Evolutionary conservation across 2,888 invertebrate genomes (phyloP), one percentile per base, ranked within the genome.

Genomic region (Kryphioiulus occultus): DNA sequence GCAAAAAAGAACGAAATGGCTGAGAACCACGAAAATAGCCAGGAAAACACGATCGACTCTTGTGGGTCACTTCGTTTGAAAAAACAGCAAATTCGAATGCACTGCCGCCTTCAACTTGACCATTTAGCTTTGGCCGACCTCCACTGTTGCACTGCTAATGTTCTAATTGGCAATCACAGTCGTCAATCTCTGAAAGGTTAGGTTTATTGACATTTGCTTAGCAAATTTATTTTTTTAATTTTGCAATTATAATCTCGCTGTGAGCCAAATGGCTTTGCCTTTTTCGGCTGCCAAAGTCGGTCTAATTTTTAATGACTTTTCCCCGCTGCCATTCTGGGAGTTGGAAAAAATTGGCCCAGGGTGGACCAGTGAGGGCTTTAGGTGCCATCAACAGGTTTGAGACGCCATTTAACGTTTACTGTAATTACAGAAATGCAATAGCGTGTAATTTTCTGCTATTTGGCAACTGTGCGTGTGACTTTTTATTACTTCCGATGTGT

Each of bases 161-260:
- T 22, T 68, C 19, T 68, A 68, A 68, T 68, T 68, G 26, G 68
- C 68, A 68, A 68, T 68, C 68, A 9, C 5, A 68, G 19, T 68
- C 22, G 17, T 68, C 68, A 68, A 68, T 22, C 26, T 68, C 26
- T 26, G 26, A 1, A 26, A 19, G 68, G 68, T 10, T 68, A 26
- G 26, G 68, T 68, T 68, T 68, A 68, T 68, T 68, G 68, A 68
- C 68, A 68, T 68, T 68, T 68, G 68, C 26, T 68, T 68, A 68
- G 26, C 68, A 26, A 26, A 68, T n/a, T 68, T 0, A 68, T 68
- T 68, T 68, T 68, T 68, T 68, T 10, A 68, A 68, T 68, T 68
- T 68, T 26, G 26, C 26, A 68, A 68, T 68, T 68, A 68, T 26
- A 68, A 68, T 68, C 68, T 68, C 12, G 68, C 68, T 68, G 68